A percentile compares a stretch with the other conserved stretches of the same genome.
Evolutionary conservation across 1,140 invertebrate genomes (phyloP).

Genomic region (Vollenhovia emeryi): DNA sequence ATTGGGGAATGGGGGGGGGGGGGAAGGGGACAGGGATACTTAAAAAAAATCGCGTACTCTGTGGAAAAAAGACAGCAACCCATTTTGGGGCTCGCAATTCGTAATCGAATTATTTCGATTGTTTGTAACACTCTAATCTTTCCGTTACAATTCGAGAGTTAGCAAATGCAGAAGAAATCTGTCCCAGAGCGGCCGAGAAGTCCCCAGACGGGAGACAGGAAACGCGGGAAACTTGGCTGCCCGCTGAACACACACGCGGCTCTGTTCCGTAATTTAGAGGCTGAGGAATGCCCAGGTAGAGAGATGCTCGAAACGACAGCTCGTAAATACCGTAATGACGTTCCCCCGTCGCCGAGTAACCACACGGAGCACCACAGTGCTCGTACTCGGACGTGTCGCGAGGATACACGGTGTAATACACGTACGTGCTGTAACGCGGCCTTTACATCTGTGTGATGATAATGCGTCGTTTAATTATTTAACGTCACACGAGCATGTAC

Average conservation of each 20-base stretch:
- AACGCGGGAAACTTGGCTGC: neutral
- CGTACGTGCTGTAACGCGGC: slow-evolving; percentile 50
- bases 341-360: neutral
- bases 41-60: too few species aligned
- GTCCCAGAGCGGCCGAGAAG: neutral
- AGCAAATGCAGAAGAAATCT: neutral
- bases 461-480: slow-evolving; percentile 76
- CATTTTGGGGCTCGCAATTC: too few species aligned
- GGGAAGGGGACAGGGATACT: too few species aligned
- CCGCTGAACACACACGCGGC: neutral
- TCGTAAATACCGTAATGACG: slow-evolving; percentile 47
- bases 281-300: neutral
- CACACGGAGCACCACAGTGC: neutral
- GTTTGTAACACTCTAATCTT: too few species aligned
- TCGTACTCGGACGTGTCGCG: neutral
- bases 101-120: too few species aligned
- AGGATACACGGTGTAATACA: slow-evolving; percentile 41
- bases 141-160: neutral
- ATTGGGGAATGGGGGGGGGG: too few species aligned
- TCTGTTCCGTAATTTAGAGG: neutral
- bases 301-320: slow-evolving; percentile 19
- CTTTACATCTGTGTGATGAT: slow-evolving; percentile 41
- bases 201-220: neutral
- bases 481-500: slow-evolving; percentile 66
- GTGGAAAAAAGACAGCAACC: too few species aligned